Evolutionary conservation across 1,140 invertebrate species (phyloP).

Genomic region (Tigriopus japonicus): DNA sequence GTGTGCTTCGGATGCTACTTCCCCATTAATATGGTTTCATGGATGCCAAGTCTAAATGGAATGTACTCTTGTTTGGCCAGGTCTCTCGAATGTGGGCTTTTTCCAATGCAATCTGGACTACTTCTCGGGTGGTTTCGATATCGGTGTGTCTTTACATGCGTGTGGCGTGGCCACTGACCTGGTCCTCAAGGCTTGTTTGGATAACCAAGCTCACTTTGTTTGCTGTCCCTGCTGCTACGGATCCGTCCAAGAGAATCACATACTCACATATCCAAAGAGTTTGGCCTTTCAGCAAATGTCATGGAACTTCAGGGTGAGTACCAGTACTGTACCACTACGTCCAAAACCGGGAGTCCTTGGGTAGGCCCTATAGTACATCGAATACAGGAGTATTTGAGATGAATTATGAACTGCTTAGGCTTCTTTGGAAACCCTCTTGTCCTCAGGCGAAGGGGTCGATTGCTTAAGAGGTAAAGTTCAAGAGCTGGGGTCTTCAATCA

Average conservation of each 20-base stretch:
- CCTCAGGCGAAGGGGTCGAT: neutral
- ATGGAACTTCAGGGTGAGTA: neutral
- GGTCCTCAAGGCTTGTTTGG: conserved; percentile 62
- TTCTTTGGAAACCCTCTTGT: too few relatives aligned
- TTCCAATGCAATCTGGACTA: conserved; percentile 55
- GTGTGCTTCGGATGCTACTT: too few relatives aligned
- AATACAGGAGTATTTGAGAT: too few relatives aligned
- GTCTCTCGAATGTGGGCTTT: conserved; percentile 51
- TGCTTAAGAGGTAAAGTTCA: neutral
- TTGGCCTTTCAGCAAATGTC: conserved; percentile 33
- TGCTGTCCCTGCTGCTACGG: conserved; percentile 91
- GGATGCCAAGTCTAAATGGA: too few relatives aligned
- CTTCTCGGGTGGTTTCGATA: conserved; percentile 38
- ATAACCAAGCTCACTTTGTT: conserved; percentile 56
- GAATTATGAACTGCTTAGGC: too few relatives aligned
- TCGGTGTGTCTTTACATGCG: conserved; percentile 73
- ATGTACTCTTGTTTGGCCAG: neutral
- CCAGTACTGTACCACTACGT: neutral
- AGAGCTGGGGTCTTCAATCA: neutral
- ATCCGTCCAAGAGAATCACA: conserved; percentile 47
- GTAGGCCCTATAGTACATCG: too few relatives aligned
- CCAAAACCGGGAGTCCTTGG: too few relatives aligned
- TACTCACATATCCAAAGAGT: conserved; percentile 42
- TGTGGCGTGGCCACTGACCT: conserved; percentile 87
- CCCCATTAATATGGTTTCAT: too few relatives aligned